Percentiles rank a stretch among this genome's conserved stretches.
Conservation (phyloP, 2,797 vertebrate species). For the Telmatherina bonti region DNA sequence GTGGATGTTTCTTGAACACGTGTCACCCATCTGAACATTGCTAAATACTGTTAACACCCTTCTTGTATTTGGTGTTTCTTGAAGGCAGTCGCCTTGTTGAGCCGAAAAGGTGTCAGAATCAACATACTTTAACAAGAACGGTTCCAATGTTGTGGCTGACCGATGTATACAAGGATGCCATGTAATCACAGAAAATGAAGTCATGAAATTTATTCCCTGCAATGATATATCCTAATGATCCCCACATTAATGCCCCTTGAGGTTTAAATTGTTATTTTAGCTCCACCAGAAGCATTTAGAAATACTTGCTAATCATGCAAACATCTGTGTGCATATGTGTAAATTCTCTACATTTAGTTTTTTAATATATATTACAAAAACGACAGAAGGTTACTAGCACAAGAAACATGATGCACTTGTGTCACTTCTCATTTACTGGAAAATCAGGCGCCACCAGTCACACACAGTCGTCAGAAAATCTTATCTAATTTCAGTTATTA, state of each 20-base stretch:
- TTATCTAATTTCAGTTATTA: constrained; percentile 21
- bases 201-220: background rate
- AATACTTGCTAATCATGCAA: background rate
- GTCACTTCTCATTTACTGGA: background rate
- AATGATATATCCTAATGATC: too few relatives aligned
- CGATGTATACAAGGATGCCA: background rate
- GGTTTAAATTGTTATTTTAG: background rate
- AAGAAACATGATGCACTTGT: background rate
- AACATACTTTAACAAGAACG: too few relatives aligned
- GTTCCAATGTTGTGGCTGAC: background rate
- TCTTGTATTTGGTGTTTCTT: background rate
- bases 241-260: too few relatives aligned
- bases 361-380: too few relatives aligned
- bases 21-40: background rate
- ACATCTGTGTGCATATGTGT: background rate
- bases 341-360: background rate
- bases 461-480: background rate
- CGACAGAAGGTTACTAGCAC: background rate
- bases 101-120: background rate
- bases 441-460: background rate
- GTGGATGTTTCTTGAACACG: too few relatives aligned
- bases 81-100: background rate
- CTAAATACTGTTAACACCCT: background rate
- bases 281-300: background rate
- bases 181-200: constrained; percentile 1